Evolutionary conservation across 1,140 invertebrate genomes (phyloP).

Genomic region (Cydia strobilella): DNA sequence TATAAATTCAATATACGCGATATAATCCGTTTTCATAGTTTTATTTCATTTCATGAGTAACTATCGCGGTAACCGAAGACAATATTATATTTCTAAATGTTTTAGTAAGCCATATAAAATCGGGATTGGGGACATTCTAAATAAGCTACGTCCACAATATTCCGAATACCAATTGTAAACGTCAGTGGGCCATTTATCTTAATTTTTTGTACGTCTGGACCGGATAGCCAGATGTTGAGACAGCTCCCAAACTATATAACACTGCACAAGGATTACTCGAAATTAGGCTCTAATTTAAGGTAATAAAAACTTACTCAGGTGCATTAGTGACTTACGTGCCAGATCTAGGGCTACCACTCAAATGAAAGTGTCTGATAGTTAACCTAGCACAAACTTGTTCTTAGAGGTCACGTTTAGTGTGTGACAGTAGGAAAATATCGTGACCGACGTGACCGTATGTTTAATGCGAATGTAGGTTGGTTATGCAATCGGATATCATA

Average conservation of each 20-base stretch:
- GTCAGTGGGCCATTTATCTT: conserved; percentile 42
- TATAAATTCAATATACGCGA: too few species aligned
- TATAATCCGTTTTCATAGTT: too few species aligned
- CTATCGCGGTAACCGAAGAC: too few species aligned
- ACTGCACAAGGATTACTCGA: conserved; percentile 25
- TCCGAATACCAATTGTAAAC: conserved; percentile 27
- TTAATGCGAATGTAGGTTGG: conserved; percentile 7
- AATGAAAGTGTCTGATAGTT: conserved; percentile 17
- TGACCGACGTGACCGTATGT: conserved; percentile 25
- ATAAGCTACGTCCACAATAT: conserved; percentile 20
- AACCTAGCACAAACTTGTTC: conserved; percentile 11
- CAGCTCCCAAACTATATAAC: conserved; percentile 45
- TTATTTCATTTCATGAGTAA: too few species aligned
- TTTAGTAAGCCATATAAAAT: neutral
- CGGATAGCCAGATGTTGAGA: conserved; percentile 56
- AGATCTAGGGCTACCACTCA: neutral
- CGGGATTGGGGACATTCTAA: neutral
- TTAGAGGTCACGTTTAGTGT: conserved; percentile 9
- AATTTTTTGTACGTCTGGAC: conserved; percentile 43
- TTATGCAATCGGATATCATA: conserved; percentile 2
- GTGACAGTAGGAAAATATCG: conserved; percentile 4
- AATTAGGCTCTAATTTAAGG: conserved; percentile 1
- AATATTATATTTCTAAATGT: neutral
- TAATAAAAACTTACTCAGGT: conserved; percentile 2
- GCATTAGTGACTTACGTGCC: neutral